Evolutionary conservation across 2,888 invertebrate species (phyloP).

Genomic region (Agriopis marginaria): DNA sequence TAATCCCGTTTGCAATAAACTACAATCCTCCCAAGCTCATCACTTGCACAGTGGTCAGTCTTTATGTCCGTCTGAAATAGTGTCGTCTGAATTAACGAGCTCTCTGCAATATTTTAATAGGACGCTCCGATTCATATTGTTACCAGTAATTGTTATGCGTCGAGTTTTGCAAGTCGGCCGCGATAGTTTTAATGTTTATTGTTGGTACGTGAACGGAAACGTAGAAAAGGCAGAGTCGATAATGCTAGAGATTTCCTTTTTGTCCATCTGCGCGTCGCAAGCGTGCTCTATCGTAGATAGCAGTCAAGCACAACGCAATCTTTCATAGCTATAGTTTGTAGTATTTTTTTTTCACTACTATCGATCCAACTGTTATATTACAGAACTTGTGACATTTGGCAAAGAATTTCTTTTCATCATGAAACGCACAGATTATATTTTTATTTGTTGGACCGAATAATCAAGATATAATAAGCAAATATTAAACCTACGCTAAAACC

Average conservation of each 20-base stretch:
- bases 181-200: slow-evolving; percentile 28
- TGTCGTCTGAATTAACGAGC: slow-evolving; percentile 51
- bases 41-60: slow-evolving; percentile 36
- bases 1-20: not conserved
- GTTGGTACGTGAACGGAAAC: slow-evolving; percentile 31
- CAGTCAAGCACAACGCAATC: no score
- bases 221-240: slow-evolving; percentile 14
- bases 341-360: no score
- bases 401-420: no score
- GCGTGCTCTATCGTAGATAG: no score
- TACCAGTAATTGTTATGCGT: slow-evolving; percentile 24
- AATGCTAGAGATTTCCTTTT: not conserved
- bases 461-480: slow-evolving; percentile 3
- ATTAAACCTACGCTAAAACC: slow-evolving; percentile 9
- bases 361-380: no score
- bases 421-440: not conserved
- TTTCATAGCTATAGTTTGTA: no score
- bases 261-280: no score
- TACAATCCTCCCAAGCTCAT: not conserved
- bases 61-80: slow-evolving; percentile 50
- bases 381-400: no score
- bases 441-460: not conserved
- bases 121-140: slow-evolving; percentile 33
- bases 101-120: slow-evolving; percentile 34
- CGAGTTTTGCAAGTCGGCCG: slow-evolving; percentile 17